These are phyloP conservation scores for Numida meleagris DNA, from an alignment of 2,113 vertebrate genomes.

Conservation along the genomic window DNA sequence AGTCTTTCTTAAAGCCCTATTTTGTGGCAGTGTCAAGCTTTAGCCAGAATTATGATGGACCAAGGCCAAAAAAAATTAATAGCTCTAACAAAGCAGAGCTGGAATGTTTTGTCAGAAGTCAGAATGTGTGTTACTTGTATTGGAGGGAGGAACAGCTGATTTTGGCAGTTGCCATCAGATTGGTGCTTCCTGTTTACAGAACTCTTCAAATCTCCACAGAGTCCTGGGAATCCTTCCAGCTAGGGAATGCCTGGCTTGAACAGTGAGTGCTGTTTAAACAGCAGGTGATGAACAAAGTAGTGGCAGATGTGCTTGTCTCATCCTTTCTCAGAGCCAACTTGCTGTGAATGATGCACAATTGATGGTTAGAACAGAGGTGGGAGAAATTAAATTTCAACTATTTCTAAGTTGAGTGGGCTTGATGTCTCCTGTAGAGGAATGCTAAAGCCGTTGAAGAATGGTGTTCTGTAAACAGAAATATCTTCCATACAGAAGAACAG, in stretches of 20 bases:
- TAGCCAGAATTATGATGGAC: neutral
- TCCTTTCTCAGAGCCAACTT: constrained; percentile 24
- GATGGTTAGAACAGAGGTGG: constrained; percentile 27
- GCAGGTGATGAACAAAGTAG: constrained; percentile 68
- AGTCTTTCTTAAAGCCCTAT: neutral
- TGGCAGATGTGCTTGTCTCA: constrained; percentile 60
- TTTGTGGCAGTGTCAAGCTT: constrained; percentile 29
- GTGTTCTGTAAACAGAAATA: constrained; percentile 58
- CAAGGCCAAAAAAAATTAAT: neutral
- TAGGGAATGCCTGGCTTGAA: constrained; percentile 60
- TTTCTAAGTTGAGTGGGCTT: neutral
- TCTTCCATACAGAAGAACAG: constrained; percentile 63
- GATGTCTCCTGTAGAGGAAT: constrained; percentile 38
- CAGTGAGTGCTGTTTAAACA: constrained; percentile 64
- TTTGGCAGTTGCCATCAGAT: constrained; percentile 45
- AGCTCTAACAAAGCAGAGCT: neutral
- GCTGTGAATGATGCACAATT: neutral
- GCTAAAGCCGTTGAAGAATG: constrained; percentile 45
- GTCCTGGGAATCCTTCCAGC: constrained; percentile 48
- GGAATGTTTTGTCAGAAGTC: constrained; percentile 16
- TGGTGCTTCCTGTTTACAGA: constrained; percentile 70
- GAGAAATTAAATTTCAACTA: constrained; percentile 2
- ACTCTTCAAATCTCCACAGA: constrained; percentile 8
- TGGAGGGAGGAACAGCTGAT: constrained; percentile 45
- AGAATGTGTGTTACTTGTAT: neutral